phyloP scores from a whole-genome alignment of 2,797 vertebrate genomes.

The Scyliorhinus canicula region DNA sequence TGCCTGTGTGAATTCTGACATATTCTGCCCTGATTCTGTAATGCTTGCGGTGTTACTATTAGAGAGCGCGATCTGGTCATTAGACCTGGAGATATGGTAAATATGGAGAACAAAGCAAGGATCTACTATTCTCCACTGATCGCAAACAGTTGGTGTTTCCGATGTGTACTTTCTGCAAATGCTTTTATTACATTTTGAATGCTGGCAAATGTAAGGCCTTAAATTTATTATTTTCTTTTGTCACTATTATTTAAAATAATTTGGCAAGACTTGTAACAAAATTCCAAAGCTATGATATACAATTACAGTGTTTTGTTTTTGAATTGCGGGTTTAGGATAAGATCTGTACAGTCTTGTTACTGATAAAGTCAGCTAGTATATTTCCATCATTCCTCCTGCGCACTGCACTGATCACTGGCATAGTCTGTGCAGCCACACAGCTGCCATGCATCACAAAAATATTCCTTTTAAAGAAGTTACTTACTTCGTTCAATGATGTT shows the following conservation, averaged over 20 bases:
- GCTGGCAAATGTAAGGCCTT: background rate
- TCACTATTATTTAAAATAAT: constrained; percentile 8
- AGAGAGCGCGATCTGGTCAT: background rate
- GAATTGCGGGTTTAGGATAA: background rate
- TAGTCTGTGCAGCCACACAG: constrained; percentile 5
- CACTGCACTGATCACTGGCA: background rate
- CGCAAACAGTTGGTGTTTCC: background rate
- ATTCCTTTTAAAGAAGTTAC: background rate
- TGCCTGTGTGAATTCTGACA: constrained; percentile 19
- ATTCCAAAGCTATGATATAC: background rate
- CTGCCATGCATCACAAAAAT: background rate
- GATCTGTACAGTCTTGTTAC: constrained; percentile 6
- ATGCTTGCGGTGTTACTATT: background rate
- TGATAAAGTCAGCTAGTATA: background rate
- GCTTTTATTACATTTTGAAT: background rate
- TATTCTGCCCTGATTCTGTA: background rate
- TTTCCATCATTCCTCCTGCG: background rate
- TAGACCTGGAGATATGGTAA: background rate
- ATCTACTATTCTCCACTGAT: background rate
- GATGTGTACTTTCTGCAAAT: background rate
- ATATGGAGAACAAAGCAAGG: background rate
- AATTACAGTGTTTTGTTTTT: background rate
- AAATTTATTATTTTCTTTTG: background rate
- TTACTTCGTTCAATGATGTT: background rate
- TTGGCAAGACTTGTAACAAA: background rate